Percentiles rank a stretch among this genome's conserved stretches.
These are phyloP conservation scores for Lasiurus borealis DNA, from an alignment of 2,113 vertebrate genomes.

Conservation along the genomic window DNA sequence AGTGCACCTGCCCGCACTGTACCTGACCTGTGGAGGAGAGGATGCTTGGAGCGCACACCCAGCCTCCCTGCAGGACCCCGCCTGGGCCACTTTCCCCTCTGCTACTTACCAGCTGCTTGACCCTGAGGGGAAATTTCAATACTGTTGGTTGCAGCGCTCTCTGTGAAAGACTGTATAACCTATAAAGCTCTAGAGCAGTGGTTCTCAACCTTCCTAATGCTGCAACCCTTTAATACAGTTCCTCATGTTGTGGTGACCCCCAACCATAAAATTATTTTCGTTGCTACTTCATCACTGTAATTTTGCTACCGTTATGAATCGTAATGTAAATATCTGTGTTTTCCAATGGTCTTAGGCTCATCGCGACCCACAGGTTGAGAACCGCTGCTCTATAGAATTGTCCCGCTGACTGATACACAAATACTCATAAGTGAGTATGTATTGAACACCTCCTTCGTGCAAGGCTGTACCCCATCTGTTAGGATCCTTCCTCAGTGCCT, in stretches of 20 bases:
- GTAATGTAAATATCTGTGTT: too few species aligned
- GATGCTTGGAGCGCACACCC: slow-evolving; percentile 70
- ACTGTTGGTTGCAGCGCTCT: not conserved
- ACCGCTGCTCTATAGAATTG: not conserved
- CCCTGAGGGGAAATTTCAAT: not conserved
- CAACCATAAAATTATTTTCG: too few species aligned
- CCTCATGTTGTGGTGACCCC: too few species aligned
- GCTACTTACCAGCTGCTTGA: not conserved
- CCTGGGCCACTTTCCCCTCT: not conserved
- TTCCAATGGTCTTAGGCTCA: too few species aligned
- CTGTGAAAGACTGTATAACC: not conserved
- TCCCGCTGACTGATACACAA: not conserved
- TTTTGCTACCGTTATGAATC: too few species aligned
- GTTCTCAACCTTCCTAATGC: too few species aligned
- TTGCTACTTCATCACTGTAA: too few species aligned
- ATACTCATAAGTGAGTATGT: not conserved
- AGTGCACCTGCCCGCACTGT: slow-evolving; percentile 92
- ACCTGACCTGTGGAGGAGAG: slow-evolving; percentile 90
- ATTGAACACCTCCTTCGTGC: not conserved
- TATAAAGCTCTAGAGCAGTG: not conserved
- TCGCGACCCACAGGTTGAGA: too few species aligned
- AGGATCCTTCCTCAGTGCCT: not conserved
- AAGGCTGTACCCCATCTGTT: not conserved
- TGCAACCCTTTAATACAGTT: too few species aligned
- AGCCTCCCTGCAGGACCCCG: slow-evolving; percentile 40